Evolutionary conservation across 2,113 vertebrate genomes (phyloP).

Genomic region (Eudorcas thomsonii): DNA sequence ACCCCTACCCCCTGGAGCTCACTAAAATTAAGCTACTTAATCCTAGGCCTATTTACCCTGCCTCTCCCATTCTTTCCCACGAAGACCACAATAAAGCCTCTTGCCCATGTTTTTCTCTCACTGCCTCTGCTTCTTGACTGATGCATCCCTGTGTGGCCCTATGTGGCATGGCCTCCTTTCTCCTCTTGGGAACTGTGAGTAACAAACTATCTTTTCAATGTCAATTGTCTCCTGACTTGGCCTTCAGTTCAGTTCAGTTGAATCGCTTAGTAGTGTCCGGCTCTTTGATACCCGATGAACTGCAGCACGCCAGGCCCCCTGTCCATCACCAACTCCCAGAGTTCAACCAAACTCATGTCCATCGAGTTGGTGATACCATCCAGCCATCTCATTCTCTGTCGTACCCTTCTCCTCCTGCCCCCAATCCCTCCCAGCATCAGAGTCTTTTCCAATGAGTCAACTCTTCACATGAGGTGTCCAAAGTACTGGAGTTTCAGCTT

Average conservation of each 20-base stretch:
- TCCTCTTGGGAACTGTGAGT: not conserved
- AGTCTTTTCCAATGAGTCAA: no score
- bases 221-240: not conserved
- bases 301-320: no score
- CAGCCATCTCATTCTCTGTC: no score
- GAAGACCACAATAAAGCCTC: not conserved
- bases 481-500: no score
- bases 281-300: no score
- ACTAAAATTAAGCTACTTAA: not conserved
- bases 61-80: not conserved
- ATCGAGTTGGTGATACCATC: no score
- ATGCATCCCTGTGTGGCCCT: not conserved
- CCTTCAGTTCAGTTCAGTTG: not conserved
- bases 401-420: no score
- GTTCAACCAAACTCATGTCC: no score
- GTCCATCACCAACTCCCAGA: no score
- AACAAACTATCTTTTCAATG: not conserved
- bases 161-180: not conserved
- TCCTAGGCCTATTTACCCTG: not conserved
- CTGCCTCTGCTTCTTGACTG: not conserved
- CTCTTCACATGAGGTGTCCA: no score
- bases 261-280: accelerated
- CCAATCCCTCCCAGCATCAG: no score
- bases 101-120: not conserved
- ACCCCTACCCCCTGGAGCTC: not conserved